Evolutionary conservation across 2,888 invertebrate genomes (phyloP), one percentile per base, ranked within the genome.

Genomic region (Timema cristinae): DNA sequence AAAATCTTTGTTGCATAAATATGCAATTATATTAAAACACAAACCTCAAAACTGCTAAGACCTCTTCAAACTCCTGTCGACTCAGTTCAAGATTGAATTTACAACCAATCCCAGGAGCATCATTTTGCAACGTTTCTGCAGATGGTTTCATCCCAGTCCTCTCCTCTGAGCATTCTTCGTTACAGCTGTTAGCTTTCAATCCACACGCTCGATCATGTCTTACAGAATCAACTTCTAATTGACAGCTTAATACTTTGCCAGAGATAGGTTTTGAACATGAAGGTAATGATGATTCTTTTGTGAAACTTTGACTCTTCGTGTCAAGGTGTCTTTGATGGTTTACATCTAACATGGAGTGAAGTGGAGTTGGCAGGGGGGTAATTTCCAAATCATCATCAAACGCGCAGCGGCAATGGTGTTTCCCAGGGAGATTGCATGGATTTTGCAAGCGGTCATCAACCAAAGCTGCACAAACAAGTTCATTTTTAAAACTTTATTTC

Each of bases 401-500:
- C 77, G 90, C 88, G 78, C 91, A 91, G 71, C 86, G 88, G 81
- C 92, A 93, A 76, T 89, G 89, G 80, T 92, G 92, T 80, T 91
- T 92, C 0, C 91, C 92, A 73, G 87, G 91, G 76, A 90, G 87
- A 76, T 89, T 89, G 81, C 92, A 92, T 0, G 86, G 84, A 0
- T 88, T 88, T 76, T 88, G 87, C 87, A 91, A 88, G 75, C 91
- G 83, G 77, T 92, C 91, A 78, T 91, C 91, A 13, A 91, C 73
- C 74, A 73, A 47, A 16, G 54, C 73, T 71, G 50, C 50, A 10
- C 15, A 52, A 52, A n/a, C 15, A 15, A 59, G 59, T n/a, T 9
- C 5, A n/a, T n/a, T 59, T 32, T 11, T 48, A 13, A 66, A 48
- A 66, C 10, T 9, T 15, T 49, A 66, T n/a, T 9, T 1, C n/a